phyloP scores from a whole-genome alignment of 1,140 invertebrate genomes.

The Brachionus paranguensis region DNA sequence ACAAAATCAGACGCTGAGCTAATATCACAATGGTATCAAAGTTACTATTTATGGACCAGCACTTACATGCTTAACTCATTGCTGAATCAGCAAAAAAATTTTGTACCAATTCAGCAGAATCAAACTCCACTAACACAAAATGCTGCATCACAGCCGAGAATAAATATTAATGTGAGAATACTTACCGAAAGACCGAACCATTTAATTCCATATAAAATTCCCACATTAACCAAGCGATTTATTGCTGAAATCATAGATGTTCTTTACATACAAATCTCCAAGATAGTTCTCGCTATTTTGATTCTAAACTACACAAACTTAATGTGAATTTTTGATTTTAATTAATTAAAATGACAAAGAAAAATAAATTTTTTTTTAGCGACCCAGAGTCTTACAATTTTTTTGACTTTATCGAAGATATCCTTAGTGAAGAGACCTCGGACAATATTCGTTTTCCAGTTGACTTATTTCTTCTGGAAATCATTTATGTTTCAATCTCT shows the following conservation, averaged over 20 bases:
- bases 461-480: not conserved
- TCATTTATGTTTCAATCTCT: conserved; percentile 17
- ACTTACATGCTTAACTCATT: not conserved
- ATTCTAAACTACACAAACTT: conserved; percentile 19
- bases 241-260: conserved; percentile 25
- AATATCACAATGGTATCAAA: conserved; percentile 31
- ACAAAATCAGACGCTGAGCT: not conserved
- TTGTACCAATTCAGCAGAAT: not conserved
- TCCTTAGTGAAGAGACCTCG: not conserved
- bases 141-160: not conserved
- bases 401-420: conserved; percentile 29
- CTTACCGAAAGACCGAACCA: not conserved
- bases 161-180: not conserved
- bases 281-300: not conserved
- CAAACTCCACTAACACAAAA: not conserved
- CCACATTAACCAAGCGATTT: not conserved
- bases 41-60: conserved; percentile 30
- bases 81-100: not conserved
- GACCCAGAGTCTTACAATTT: conserved; percentile 1
- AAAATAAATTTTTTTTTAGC: conserved; percentile 2
- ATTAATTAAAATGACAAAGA: too few species aligned
- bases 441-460: not conserved
- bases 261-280: conserved; percentile 18
- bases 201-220: conserved; percentile 9
- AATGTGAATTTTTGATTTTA: not conserved